A percentile compares a stretch with the other conserved stretches of the same genome.
These are phyloP conservation scores for Cyrtonyx montezumae DNA, from an alignment of 2,113 vertebrate species.

Conservation along the genomic window DNA sequence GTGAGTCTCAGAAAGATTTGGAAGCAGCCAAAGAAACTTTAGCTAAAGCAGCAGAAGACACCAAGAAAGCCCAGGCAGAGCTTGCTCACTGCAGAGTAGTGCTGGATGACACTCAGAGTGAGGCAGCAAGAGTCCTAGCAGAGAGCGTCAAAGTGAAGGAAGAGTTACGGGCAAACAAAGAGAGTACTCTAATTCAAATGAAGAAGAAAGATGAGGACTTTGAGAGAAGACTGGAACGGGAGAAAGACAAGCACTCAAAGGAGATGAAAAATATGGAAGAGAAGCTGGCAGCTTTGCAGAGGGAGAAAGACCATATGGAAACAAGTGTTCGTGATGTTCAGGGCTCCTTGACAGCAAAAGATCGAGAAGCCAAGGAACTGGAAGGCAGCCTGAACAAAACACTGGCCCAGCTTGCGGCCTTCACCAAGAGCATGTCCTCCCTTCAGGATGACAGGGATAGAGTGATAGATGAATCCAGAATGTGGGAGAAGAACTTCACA, in stretches of 20 bases:
- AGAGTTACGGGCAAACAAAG: conserved; percentile 73
- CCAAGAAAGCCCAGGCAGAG: conserved; percentile 78
- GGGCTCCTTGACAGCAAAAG: conserved; percentile 74
- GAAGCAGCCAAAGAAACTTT: conserved; percentile 72
- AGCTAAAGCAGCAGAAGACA: conserved; percentile 76
- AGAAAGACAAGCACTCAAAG: conserved; percentile 83
- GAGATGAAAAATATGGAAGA: conserved; percentile 87
- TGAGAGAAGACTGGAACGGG: conserved; percentile 85
- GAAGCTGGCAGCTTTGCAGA: conserved; percentile 81
- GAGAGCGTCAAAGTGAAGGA: conserved; percentile 80
- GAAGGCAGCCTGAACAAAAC: conserved; percentile 87
- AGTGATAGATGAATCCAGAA: conserved; percentile 89
- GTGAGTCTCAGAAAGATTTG: conserved; percentile 82
- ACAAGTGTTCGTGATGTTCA: conserved; percentile 76
- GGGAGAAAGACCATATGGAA: conserved; percentile 82
- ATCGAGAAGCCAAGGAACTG: conserved; percentile 80
- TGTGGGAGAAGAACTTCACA: conserved; percentile 92
- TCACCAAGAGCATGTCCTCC: conserved; percentile 95
- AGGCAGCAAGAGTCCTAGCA: conserved; percentile 79
- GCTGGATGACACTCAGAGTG: conserved; percentile 84
- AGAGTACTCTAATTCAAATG: conserved; percentile 77
- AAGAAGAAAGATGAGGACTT: conserved; percentile 84
- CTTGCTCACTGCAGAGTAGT: conserved; percentile 78
- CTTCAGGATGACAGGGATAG: conserved; percentile 95
- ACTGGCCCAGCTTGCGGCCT: conserved; percentile 90